Percentiles rank a stretch among this genome's conserved stretches.
phyloP scores from a whole-genome alignment of 2,113 vertebrate genomes.

The Mirza zaza region DNA sequence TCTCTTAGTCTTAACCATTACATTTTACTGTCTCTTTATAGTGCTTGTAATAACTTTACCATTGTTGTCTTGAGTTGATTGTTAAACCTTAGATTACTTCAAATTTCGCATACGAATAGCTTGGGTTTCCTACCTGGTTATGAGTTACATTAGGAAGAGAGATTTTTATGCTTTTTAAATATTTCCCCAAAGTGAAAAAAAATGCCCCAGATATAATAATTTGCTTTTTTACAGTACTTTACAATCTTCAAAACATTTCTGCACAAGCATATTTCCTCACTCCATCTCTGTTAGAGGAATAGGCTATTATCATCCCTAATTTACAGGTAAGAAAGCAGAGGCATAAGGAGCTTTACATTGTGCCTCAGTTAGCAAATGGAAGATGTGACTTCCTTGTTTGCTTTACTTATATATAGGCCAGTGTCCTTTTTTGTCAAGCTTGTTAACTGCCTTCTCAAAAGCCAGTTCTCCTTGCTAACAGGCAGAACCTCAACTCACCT shows the following conservation, averaged over 20 bases:
- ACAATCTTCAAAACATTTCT: conserved; percentile 53
- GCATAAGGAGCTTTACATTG: neutral
- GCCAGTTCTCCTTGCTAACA: neutral
- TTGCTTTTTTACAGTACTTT: conserved; percentile 37
- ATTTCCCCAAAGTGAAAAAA: conserved; percentile 38
- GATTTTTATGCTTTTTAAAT: conserved; percentile 29
- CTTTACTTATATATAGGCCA: neutral
- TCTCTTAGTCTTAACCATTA: neutral
- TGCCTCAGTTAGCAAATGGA: neutral
- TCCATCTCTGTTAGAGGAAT: neutral
- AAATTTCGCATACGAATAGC: neutral
- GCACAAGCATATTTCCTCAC: neutral
- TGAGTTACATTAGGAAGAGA: conserved; percentile 4
- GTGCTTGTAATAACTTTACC: neutral
- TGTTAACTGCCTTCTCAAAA: neutral
- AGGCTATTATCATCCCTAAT: conserved; percentile 55
- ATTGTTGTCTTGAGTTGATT: neutral
- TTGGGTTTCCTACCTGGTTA: neutral
- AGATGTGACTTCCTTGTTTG: neutral
- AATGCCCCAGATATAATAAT: conserved; percentile 50
- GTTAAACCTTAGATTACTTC: conserved; percentile 33
- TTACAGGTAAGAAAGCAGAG: conserved; percentile 43
- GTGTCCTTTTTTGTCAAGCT: neutral
- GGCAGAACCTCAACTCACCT: neutral
- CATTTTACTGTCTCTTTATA: neutral